Percentiles rank a stretch among this genome's conserved stretches.
Conservation (phyloP, 1,140 invertebrate genomes). For the Pantala flavescens region DNA sequence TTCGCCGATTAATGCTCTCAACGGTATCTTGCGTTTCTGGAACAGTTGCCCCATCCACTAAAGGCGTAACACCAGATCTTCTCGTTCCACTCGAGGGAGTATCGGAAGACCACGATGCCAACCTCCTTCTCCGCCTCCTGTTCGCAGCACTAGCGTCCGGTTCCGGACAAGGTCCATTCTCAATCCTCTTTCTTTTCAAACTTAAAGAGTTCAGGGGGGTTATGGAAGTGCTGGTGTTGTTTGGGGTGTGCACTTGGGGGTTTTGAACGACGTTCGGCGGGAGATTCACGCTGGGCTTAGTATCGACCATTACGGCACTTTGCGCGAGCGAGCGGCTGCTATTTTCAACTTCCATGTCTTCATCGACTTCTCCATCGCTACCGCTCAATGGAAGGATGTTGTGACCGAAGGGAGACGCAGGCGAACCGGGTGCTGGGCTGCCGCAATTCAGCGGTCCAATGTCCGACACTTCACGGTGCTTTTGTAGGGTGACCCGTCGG, state of each 20-base stretch:
- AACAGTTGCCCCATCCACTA: neutral
- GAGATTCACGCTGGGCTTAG: neutral
- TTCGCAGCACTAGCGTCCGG: neutral
- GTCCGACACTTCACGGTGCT: conserved; percentile 22
- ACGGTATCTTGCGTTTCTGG: neutral
- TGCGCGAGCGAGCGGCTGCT: neutral
- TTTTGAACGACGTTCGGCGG: neutral
- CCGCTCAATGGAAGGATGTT: neutral
- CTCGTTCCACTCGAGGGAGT: neutral
- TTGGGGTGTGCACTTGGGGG: neutral
- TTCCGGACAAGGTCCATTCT: neutral
- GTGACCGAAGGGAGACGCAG: neutral
- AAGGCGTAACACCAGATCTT: neutral
- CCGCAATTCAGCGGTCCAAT: neutral
- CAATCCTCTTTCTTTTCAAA: neutral
- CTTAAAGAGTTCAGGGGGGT: neutral
- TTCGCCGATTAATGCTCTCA: neutral
- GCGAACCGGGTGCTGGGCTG: neutral
- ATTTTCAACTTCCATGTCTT: neutral
- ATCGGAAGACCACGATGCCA: neutral
- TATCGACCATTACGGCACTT: neutral
- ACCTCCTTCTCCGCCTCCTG: neutral
- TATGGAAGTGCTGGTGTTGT: neutral
- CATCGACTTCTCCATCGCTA: neutral
- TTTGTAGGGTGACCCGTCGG: conserved; percentile 30